Evolutionary conservation across 1,140 invertebrate genomes (phyloP), one percentile per base, ranked within the genome.

Genomic region (Drosophila kohkoa): DNA sequence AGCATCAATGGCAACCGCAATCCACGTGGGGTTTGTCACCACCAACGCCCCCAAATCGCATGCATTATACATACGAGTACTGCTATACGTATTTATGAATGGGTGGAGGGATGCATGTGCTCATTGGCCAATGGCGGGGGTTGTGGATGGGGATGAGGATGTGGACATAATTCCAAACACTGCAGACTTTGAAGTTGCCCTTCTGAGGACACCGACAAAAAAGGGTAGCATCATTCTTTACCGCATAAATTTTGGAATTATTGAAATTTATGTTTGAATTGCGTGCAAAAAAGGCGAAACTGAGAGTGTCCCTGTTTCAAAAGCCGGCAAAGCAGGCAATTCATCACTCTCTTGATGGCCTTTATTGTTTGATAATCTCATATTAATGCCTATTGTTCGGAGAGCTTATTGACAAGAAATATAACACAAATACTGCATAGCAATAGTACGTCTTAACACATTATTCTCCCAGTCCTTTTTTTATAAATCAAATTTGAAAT

Each of bases 191-290:
- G 81, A 88, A 90, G 86, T 85, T 74, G 28, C 43, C 55, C 54
- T 54, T 48, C 51, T 51, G 48, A 43, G 51, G 5, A 54, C 13
- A 41, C 60, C 28, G 35, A 51, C 57, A 38, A 38, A 38, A 38
- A 77, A 67, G 77, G 73, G 77, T 79, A 57, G 69, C 45, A 73
- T 41, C 41, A 65, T 60, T 65, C 64, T 67, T 73, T 62, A 62
- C 43, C 68, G 81, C 83, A 82, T 82, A 90, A 82, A 90, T 90
- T 90, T 82, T 25, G 63, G 82, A 82, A 90, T 87, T 90, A 90
- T 90, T 87, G 70, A 87, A 87, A 90, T 87, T 81, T 90, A 90
- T 90, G 80, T 79, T 86, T 64, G 41, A 67, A 48, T 59, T 71
- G 28, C n/a, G 20, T 51, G 55, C 5, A 30, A 20, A 15, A 16